Conservation (phyloP, 1,140 invertebrate genomes). For the Galendromus occidentalis region DNA sequence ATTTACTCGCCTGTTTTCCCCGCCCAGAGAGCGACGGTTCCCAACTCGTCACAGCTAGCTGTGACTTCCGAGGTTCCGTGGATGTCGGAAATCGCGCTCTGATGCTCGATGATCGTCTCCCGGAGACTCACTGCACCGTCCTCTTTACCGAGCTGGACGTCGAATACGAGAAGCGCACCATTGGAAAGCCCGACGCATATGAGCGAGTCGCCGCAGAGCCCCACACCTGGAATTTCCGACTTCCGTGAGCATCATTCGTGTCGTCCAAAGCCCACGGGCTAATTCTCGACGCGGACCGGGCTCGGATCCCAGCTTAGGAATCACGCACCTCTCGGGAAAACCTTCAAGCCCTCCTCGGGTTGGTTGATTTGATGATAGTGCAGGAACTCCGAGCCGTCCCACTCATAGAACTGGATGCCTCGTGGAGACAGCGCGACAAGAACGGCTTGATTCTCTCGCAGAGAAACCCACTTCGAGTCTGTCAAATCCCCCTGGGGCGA, state of each 20-base stretch:
- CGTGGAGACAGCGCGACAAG: neutral
- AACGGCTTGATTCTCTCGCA: neutral
- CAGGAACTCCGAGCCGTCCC: neutral
- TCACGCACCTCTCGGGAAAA: neutral
- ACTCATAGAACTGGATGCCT: slow-evolving; percentile 2
- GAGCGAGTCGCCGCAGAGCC: neutral
- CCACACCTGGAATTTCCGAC: neutral
- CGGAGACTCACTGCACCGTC: neutral
- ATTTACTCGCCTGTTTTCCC: neutral
- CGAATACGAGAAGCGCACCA: neutral
- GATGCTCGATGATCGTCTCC: slow-evolving; percentile 1
- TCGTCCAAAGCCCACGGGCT: too few relatives aligned
- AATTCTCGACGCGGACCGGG: too few relatives aligned
- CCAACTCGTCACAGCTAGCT: neutral
- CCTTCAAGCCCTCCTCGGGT: neutral
- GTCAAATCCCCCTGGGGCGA: neutral
- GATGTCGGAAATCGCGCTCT: neutral
- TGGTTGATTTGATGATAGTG: neutral
- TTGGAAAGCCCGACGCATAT: neutral
- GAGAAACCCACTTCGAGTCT: neutral
- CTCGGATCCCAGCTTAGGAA: neutral
- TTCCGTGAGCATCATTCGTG: too few relatives aligned
- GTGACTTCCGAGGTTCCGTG: neutral
- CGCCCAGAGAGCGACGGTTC: neutral
- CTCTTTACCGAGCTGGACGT: neutral